Base-by-base conservation (phyloP, 2,113 vertebrate genomes). In the Boleophthalmus pectinirostris region DNA sequence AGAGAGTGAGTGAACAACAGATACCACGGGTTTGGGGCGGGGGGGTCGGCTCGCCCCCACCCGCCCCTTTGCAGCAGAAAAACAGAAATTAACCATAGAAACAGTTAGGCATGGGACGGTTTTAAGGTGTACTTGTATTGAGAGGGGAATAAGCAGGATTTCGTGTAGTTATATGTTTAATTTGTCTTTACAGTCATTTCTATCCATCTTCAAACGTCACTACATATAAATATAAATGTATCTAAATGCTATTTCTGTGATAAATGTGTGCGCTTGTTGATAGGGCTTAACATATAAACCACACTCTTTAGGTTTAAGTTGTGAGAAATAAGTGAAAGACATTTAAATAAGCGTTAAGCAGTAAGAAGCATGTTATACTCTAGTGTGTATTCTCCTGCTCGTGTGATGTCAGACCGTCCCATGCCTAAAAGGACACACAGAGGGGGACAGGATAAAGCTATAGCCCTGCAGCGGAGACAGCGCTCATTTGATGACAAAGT, bases 401-500 rank as follows among this genome's bases (percentile, higher is more conserved):
- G 57, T 18, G 13, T 25, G 24, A 16, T 29, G 24, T 35, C 6
- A 9, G 58, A 29, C 58, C 58, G 58, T 61, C 58, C 58, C 58
- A 61, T 61, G 58, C 58, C 58, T 61, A 61, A 25, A 15, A 25
- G 63, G 73, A 70, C 25, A 11, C 57, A 68, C 54, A 21, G 51
- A 15, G 25, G 67, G 63, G 51, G 33, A 29, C 35, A 66, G 75
- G 75, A 81, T 88, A 90, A 89, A 90, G 91, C 86, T 90, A 84
- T 87, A 89, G 88, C 84, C 87, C 85, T 88, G 89, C 76, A 84
- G 75, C 81, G 68, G 60, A 60, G 23, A 72, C 66, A 73, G 38
- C 65, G 74, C 85, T 98, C 95, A 99, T 93, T 97, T 97, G 87
- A 99, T 98, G 88, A 99, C 96, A 65, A 98, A 98, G 94, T 99